phyloP scores from a whole-genome alignment of 2,888 invertebrate species.

The Athetis lepigone region DNA sequence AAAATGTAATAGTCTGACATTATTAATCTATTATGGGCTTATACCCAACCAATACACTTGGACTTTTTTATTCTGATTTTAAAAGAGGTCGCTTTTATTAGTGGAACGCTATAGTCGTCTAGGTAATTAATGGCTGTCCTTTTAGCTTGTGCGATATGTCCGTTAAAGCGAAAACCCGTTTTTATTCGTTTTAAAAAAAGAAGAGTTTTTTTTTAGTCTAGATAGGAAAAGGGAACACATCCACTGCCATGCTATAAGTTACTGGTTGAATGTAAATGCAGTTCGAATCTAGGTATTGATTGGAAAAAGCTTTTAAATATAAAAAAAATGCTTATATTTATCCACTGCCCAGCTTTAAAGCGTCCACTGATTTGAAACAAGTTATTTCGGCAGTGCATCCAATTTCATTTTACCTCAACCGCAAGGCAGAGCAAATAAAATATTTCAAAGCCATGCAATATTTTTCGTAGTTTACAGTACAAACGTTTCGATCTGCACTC shows the following conservation, averaged over 20 bases:
- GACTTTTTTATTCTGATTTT: not conserved
- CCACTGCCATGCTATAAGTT: too few relatives aligned
- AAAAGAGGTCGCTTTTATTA: conserved; percentile 5
- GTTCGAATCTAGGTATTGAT: too few relatives aligned
- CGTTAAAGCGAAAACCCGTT: too few relatives aligned
- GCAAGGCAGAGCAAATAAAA: conserved; percentile 2
- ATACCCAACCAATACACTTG: conserved; percentile 4
- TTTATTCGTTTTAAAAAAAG: not conserved
- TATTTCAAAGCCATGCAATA: not conserved
- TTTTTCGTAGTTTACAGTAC: conserved; percentile 1
- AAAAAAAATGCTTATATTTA: too few relatives aligned
- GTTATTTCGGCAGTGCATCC: not conserved
- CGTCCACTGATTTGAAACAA: not conserved
- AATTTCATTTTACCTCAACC: conserved; percentile 5
- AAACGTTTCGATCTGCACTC: not conserved
- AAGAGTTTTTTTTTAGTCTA: not conserved
- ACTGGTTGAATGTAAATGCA: too few relatives aligned
- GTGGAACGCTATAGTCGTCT: not conserved
- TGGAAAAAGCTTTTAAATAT: too few relatives aligned
- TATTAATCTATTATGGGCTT: not conserved
- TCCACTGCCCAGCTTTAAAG: too few relatives aligned
- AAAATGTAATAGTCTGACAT: not conserved
- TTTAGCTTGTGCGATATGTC: not conserved
- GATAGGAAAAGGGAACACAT: not conserved
- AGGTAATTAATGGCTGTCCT: not conserved